Percentiles rank a stretch among this genome's conserved stretches.
Conservation (phyloP, 1,140 invertebrate genomes). For the Heliconius eleuchia region DNA sequence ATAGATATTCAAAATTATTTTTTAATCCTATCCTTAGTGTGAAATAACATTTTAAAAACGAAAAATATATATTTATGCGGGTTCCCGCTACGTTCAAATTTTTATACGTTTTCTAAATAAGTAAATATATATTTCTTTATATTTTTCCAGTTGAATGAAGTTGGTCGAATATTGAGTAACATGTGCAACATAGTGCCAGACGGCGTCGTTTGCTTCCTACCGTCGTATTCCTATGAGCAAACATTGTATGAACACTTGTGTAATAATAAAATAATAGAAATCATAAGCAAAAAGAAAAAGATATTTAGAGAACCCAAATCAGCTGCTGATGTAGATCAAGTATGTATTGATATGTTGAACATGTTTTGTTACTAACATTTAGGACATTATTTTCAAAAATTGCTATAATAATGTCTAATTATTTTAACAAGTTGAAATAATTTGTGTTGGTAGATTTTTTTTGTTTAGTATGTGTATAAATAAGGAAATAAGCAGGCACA, state of each 20-base stretch:
- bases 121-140: not conserved
- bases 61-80: no score
- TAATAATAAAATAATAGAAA: conserved; percentile 84
- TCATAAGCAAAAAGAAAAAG: conserved; percentile 88
- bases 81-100: no score
- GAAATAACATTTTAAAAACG: no score
- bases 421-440: no score
- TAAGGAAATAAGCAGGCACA: no score
- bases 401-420: no score
- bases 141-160: conserved; percentile 88
- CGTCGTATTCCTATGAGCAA: conserved; percentile 96
- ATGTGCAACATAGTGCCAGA: conserved; percentile 91
- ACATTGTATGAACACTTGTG: conserved; percentile 86
- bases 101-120: no score
- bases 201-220: conserved; percentile 97
- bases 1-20: no score
- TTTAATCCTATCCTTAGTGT: no score
- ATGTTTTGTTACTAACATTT: not conserved
- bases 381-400: no score
- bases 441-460: no score
- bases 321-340: conserved; percentile 87
- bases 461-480: no score
- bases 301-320: conserved; percentile 92
- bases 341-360: conserved; percentile 76
- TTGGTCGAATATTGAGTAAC: conserved; percentile 88